A percentile compares a stretch with the other conserved stretches of the same genome.
These are phyloP conservation scores for Hylomyscus alleni DNA, from an alignment of 2,797 vertebrate species.

Conservation along the genomic window DNA sequence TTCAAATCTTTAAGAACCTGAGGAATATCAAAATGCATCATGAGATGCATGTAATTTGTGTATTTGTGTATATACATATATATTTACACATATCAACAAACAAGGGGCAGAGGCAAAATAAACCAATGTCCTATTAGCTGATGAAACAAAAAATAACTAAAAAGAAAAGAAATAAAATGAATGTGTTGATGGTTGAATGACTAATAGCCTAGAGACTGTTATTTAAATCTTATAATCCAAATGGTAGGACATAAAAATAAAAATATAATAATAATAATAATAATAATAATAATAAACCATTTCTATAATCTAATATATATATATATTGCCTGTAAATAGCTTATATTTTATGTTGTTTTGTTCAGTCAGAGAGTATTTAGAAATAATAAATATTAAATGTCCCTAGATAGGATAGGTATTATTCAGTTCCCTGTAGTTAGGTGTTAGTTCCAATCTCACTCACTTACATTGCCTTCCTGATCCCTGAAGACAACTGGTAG, in stretches of 20 bases:
- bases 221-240: background rate
- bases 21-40: background rate
- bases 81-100: background rate
- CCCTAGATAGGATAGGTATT: background rate
- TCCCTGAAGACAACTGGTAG: background rate
- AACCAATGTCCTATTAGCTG: background rate
- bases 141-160: background rate
- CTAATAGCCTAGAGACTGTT: background rate
- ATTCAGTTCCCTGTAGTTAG: background rate
- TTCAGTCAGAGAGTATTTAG: background rate
- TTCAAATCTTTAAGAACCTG: background rate
- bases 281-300: background rate
- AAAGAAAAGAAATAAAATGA: background rate
- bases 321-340: background rate
- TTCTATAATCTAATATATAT: background rate
- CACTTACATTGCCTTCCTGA: background rate
- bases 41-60: background rate
- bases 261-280: background rate
- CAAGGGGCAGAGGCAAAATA: background rate
- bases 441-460: background rate
- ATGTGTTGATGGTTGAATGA: background rate
- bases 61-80: background rate
- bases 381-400: constrained; percentile 1
- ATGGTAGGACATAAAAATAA: background rate
- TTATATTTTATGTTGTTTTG: background rate